Evolutionary conservation across 2,888 invertebrate species (phyloP).

Genomic region (Acrobasis consociella): DNA sequence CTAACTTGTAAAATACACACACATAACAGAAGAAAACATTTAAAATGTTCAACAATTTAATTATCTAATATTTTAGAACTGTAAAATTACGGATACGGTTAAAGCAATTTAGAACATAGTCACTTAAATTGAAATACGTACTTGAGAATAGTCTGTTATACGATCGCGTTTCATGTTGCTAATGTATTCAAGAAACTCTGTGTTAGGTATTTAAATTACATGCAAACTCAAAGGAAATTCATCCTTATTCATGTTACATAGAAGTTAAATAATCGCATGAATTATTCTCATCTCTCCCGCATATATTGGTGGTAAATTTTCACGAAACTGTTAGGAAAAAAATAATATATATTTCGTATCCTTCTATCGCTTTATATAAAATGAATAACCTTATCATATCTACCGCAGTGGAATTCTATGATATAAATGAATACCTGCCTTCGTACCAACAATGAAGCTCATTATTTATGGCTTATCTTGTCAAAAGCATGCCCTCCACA

Average conservation of each 20-base stretch:
- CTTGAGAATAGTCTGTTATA: neutral
- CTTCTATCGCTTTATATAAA: neutral
- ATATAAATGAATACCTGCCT: neutral
- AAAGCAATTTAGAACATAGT: neutral
- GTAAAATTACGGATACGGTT: neutral
- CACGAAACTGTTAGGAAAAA: neutral
- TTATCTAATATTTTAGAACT: neutral
- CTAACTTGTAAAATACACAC: too few relatives aligned
- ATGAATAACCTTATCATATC: neutral
- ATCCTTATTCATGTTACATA: neutral
- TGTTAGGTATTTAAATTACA: neutral
- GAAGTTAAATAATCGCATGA: neutral
- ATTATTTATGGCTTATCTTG: slow-evolving; percentile 11
- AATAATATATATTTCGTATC: too few relatives aligned
- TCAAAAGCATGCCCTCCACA: slow-evolving; percentile 11
- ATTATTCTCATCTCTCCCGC: neutral
- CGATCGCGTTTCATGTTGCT: neutral
- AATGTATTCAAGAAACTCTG: neutral
- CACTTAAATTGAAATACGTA: neutral
- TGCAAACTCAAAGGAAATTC: neutral
- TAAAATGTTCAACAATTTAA: neutral
- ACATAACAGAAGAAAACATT: too few relatives aligned
- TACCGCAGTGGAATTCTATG: neutral
- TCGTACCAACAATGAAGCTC: neutral
- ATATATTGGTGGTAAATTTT: neutral